Evolutionary conservation across 2,888 invertebrate genomes (phyloP).

Genomic region (Peribatodes rhomboidaria): DNA sequence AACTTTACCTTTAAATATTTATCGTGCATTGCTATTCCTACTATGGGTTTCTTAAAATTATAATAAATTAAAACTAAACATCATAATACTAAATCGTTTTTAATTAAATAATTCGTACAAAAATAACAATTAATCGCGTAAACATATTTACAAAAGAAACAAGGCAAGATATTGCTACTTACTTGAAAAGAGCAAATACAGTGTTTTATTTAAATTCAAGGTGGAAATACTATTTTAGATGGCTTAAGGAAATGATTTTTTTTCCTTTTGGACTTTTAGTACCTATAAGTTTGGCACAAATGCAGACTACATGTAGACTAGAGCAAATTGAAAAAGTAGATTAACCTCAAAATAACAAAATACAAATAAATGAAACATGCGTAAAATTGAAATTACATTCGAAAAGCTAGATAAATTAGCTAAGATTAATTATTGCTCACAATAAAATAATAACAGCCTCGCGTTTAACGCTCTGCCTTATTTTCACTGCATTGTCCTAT

Average conservation of each 20-base stretch:
- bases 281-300: slow-evolving; percentile 1
- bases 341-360: background rate
- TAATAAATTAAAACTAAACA: background rate
- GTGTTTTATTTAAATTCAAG: too few species aligned
- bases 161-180: slow-evolving; percentile 18
- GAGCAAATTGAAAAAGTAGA: background rate
- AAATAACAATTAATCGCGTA: slow-evolving; percentile 24
- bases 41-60: background rate
- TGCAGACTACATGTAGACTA: slow-evolving; percentile 3
- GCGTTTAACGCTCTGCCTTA: background rate
- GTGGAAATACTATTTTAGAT: too few species aligned
- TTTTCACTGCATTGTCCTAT: background rate
- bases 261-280: background rate
- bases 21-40: too few species aligned
- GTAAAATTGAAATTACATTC: too few species aligned
- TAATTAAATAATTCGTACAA: slow-evolving; percentile 37
- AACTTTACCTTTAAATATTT: too few species aligned
- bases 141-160: slow-evolving; percentile 33
- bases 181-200: background rate
- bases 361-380: background rate
- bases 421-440: too few species aligned
- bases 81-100: slow-evolving; percentile 5
- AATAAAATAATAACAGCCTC: background rate
- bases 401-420: too few species aligned
- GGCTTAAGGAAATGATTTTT: too few species aligned